Evolutionary conservation across 2,113 vertebrate genomes (phyloP), one percentile per base, ranked within the genome.

Genomic region (Erythrocebus patas): DNA sequence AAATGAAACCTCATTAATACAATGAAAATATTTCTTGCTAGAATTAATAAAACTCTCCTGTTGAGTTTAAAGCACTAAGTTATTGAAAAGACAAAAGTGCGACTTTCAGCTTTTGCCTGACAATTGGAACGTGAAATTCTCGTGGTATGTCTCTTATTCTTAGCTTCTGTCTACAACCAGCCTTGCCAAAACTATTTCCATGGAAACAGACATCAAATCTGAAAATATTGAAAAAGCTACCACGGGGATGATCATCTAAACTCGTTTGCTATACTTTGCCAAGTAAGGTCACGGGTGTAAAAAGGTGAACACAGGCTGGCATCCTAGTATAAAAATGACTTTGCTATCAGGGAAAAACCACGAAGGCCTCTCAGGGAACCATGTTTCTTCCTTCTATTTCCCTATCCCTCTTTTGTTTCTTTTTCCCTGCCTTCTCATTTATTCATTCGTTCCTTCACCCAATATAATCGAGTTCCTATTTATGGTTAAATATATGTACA

Each of bases 1-100:
- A 93, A 89, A 89, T 80, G 64, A 84, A 97, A 92, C 72, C 43
- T 93, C 80, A 73, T 87, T 96, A 93, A 96, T 84, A 87, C n/a
- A 92, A 95, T 72, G 70, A 92, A 97, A 93, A 93, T 84, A 87
- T 83, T 96, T 96, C 76, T 70, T 73, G 27, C 50, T 81, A 68
- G 72, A 96, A 93, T 92, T 96, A 96, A 86, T 94, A 64, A 89
- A 45, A 11, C 8, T 23, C 27, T 95, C 64, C 92, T 89, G 91
- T 76, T 87, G 89, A 40, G 88, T 64, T 78, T 59, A 96, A 97
- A 89, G 78, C 20, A 76, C 30, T 9, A 91, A 66, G 59, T 79
- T 93, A 94, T 25, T 86, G 75, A 95, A 92, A 94, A 88, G 64
- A 79, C 57, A 20, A 57, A 94, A 76, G 25, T 78, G 16, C n/a